phyloP scores from a whole-genome alignment of 2,888 invertebrate genomes.

The Temnothorax rugatulus region DNA sequence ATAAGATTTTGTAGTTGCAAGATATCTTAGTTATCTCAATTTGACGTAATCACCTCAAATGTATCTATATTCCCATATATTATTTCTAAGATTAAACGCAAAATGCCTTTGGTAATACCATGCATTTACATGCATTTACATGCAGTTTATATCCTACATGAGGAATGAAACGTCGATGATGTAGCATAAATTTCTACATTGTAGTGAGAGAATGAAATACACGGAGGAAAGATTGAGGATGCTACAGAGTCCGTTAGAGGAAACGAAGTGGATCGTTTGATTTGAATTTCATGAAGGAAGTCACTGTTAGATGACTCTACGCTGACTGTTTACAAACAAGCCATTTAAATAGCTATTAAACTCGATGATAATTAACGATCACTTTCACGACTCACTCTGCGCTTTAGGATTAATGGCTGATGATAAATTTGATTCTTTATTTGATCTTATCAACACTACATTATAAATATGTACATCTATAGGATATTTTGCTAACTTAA shows the following conservation, averaged over 20 bases:
- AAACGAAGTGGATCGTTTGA: constrained; percentile 69
- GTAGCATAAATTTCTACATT: constrained; percentile 3
- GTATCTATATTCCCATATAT: not conserved
- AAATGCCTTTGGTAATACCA: not conserved
- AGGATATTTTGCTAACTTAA: not conserved
- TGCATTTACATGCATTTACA: not conserved
- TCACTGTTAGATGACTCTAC: constrained; percentile 36
- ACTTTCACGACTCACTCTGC: constrained; percentile 53
- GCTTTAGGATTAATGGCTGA: not conserved
- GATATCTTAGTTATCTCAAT: not conserved
- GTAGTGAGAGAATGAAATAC: constrained; percentile 16
- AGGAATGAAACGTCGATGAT: constrained; percentile 24
- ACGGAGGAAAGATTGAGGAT: constrained; percentile 28
- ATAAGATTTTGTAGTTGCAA: not conserved
- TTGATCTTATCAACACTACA: not conserved
- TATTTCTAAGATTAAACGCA: not conserved
- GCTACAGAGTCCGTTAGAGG: constrained; percentile 63
- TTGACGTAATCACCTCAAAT: not conserved
- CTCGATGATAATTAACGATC: constrained; percentile 41
- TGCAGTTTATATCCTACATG: not conserved
- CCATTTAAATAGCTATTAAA: constrained; percentile 45
- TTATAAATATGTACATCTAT: not conserved
- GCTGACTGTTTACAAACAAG: constrained; percentile 64
- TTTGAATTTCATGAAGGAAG: constrained; percentile 62
- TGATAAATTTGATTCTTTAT: not conserved